Conservation (phyloP, 2,888 invertebrate genomes). For the Calameuta idolon region DNA sequence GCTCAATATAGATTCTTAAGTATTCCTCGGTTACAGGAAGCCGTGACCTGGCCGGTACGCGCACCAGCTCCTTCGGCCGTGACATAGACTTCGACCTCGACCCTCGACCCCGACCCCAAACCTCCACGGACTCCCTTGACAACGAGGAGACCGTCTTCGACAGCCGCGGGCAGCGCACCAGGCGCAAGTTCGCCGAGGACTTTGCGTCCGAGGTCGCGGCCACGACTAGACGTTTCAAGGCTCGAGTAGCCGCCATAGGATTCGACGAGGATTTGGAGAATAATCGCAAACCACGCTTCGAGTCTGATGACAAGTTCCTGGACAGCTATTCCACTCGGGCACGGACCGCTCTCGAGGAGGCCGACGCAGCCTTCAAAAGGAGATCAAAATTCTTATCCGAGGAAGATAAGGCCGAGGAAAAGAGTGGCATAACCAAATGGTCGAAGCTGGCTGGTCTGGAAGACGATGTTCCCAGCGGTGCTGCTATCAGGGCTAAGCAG, state of each 20-base stretch:
- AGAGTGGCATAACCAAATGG: constrained; percentile 74
- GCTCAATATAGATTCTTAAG: not conserved
- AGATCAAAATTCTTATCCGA: constrained; percentile 57
- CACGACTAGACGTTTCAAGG: constrained; percentile 68
- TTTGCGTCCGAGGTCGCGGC: constrained; percentile 67
- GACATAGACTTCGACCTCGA: constrained; percentile 62
- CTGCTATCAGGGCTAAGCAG: constrained; percentile 75
- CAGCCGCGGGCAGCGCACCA: constrained; percentile 69
- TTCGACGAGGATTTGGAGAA: constrained; percentile 76
- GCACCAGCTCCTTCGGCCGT: constrained; percentile 53
- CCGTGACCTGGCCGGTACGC: constrained; percentile 60
- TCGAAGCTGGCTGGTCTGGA: constrained; percentile 69
- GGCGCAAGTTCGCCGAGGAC: constrained; percentile 65
- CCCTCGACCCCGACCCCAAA: constrained; percentile 48
- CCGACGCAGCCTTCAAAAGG: constrained; percentile 69
- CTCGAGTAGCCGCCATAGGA: constrained; percentile 70
- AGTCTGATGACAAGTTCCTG: constrained; percentile 75
- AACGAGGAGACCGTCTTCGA: constrained; percentile 74
- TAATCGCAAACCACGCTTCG: constrained; percentile 71
- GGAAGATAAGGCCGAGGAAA: constrained; percentile 66
- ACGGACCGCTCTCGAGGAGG: constrained; percentile 68
- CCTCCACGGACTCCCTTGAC: constrained; percentile 44
- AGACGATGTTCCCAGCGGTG: constrained; percentile 67
- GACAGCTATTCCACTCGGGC: constrained; percentile 60
- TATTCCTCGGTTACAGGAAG: constrained; percentile 53